Evolutionary conservation across 2,113 vertebrate genomes (phyloP).

Genomic region (Melanocharis versteri): DNA sequence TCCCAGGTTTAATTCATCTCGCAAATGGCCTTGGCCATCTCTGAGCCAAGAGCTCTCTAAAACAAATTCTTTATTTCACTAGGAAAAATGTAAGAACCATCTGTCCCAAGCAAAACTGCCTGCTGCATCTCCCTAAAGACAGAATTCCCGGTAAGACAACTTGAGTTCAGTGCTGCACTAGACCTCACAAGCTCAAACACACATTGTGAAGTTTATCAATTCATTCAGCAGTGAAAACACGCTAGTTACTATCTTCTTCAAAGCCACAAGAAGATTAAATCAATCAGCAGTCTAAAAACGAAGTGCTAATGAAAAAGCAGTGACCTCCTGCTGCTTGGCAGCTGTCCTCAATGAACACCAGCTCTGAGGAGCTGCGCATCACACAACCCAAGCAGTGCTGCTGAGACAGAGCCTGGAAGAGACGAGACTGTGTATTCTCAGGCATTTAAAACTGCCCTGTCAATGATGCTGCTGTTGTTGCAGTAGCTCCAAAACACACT

Average conservation of each 20-base stretch:
- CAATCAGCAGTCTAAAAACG: neutral
- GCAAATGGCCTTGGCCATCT: neutral
- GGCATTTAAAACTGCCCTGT: neutral
- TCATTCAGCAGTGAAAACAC: neutral
- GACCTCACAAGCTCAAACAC: neutral
- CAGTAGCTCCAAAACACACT: neutral
- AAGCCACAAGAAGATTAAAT: constrained; percentile 4
- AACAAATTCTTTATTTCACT: neutral
- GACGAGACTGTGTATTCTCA: neutral
- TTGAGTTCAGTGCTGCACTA: neutral
- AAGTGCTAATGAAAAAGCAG: constrained; percentile 20
- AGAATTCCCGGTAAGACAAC: neutral
- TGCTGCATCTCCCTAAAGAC: neutral
- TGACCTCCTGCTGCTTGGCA: neutral
- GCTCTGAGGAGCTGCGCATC: neutral
- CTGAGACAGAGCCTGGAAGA: neutral
- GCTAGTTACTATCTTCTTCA: neutral
- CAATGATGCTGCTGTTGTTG: neutral
- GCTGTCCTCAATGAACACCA: neutral
- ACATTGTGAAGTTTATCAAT: neutral
- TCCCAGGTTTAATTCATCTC: neutral
- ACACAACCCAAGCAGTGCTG: neutral
- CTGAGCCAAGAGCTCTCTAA: neutral
- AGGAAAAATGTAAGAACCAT: neutral
- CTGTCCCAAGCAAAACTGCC: neutral